phyloP scores from a whole-genome alignment of 2,113 vertebrate genomes.

The Pedetes capensis region DNA sequence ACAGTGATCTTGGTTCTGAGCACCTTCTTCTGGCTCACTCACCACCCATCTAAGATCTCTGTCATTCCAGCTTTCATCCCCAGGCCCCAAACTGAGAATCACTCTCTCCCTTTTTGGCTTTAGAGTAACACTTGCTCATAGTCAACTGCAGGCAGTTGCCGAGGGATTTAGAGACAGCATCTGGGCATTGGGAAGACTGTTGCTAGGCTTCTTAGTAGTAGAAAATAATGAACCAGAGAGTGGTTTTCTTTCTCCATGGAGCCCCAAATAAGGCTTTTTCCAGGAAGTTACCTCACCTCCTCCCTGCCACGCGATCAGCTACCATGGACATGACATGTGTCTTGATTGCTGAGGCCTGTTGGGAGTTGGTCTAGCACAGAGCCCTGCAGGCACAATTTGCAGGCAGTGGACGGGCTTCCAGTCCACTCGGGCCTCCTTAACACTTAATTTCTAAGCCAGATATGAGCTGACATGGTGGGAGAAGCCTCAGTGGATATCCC shows the following conservation, averaged over 20 bases:
- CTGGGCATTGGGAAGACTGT: background rate
- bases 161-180: background rate
- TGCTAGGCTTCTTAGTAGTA: background rate
- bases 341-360: background rate
- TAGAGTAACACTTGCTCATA: background rate
- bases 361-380: background rate
- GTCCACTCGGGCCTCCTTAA: background rate
- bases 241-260: background rate
- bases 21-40: background rate
- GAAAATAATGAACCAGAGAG: background rate
- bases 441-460: background rate
- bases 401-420: background rate
- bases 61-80: background rate
- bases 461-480: accelerated
- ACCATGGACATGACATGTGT: background rate
- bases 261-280: background rate
- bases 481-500: background rate
- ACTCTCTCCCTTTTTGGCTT: background rate
- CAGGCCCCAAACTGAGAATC: background rate
- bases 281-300: background rate
- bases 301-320: background rate
- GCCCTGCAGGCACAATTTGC: background rate
- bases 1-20: background rate
- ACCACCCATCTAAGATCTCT: background rate
- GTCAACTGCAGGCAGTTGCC: background rate